phyloP scores from a whole-genome alignment of 2,888 invertebrate species.

The Cerastis leucographa region DNA sequence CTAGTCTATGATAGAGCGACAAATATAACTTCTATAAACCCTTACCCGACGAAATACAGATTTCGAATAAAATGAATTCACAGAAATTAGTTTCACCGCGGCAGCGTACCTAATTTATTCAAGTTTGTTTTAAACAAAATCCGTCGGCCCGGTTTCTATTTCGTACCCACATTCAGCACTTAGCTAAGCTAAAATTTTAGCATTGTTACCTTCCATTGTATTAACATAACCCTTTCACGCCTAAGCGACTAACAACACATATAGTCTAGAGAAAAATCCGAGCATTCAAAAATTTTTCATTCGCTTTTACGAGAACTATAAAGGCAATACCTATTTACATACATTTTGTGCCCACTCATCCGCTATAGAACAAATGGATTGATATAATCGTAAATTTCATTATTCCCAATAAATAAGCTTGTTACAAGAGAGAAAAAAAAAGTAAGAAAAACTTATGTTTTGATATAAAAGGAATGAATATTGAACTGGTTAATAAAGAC shows the following conservation, averaged over 20 bases:
- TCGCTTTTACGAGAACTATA: constrained; percentile 15
- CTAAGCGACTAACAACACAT: constrained; percentile 27
- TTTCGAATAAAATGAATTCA: background rate
- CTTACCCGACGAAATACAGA: background rate
- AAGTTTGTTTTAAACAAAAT: constrained; percentile 28
- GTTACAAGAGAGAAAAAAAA: background rate
- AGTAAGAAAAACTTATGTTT: constrained; percentile 29
- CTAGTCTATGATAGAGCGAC: background rate
- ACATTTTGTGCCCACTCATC: constrained; percentile 21
- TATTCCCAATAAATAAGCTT: constrained; percentile 35
- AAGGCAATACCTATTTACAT: constrained; percentile 33
- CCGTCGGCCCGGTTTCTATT: background rate
- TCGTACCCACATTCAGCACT: constrained; percentile 21
- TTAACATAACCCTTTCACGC: constrained; percentile 21
- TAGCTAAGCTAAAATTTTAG: constrained; percentile 4
- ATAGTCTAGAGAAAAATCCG: constrained; percentile 25
- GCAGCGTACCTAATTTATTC: background rate
- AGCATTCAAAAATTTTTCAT: constrained; percentile 35
- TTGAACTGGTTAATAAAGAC: constrained; percentile 27
- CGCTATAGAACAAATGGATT: constrained; percentile 34
- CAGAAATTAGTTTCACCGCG: background rate
- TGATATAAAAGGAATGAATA: constrained; percentile 24
- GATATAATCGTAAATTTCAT: constrained; percentile 43
- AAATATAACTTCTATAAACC: background rate
- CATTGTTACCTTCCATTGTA: constrained; percentile 21